Evolutionary conservation across 2,888 invertebrate genomes (phyloP), one percentile per base, ranked within the genome.

Genomic region (Acleris cristana): DNA sequence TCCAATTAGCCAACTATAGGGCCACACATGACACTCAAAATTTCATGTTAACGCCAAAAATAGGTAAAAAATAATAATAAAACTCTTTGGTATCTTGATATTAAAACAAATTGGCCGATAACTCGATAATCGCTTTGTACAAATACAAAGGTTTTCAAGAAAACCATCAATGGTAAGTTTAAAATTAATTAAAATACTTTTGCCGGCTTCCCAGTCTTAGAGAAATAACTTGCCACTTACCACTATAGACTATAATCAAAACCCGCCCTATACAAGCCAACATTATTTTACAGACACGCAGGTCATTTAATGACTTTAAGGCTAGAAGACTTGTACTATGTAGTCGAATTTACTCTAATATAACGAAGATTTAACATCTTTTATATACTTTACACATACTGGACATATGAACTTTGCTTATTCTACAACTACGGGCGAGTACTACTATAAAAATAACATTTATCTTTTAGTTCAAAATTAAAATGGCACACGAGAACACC

Each of bases 301-400:
- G 70, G 79, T 82, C 82, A 83, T 83, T 76, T 74, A 62, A 85
- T 81, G 79, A 84, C 82, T 71, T 71, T 87, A 90, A 90, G 89
- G 90, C 90, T 89, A 87, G 75, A 79, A 73, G 79, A 80, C 58
- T 91, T 91, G 91, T 91, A 91, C 89, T 89, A 86, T 72, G 40
- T 87, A 87, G 87, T 87, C 73, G 76, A 80, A 79, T 59, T 60
- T 54, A 58, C 53, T 54, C 58, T 63, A 58, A 58, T 67, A 58
- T 54, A 73, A 74, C 69, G 74, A 83, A 82, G 79, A 76, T 78
- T 76, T 73, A 82, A 82, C 78, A 78, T 79, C 76, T 80, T 77
- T 75, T 70, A 59, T 55, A 54, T 34, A 40, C 40, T 61, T 67
- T 53, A 67, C 34, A 34, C 56, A 73, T 78, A 80, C 72, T 84